Conservation (phyloP, 2,797 vertebrate genomes). For the Paratrypauchen microcephalus region DNA sequence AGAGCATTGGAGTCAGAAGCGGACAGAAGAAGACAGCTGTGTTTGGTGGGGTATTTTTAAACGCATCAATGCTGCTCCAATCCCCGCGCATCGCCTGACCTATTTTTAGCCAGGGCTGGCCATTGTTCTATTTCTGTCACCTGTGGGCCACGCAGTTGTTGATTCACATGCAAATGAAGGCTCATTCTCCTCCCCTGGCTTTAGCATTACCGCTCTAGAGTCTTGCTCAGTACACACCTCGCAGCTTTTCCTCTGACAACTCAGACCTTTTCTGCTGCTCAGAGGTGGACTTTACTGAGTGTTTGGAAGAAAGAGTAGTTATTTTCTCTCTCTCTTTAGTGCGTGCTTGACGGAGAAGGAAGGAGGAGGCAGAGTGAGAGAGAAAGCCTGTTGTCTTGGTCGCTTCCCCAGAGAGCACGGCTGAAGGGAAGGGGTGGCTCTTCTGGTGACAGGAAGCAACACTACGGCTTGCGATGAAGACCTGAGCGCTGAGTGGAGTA, state of each 20-base stretch:
- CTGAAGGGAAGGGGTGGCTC: constrained; percentile 66
- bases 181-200: constrained; percentile 80
- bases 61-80: constrained; percentile 99
- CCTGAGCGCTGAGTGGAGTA: constrained; percentile 90
- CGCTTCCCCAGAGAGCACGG: constrained; percentile 70
- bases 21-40: constrained; percentile 92
- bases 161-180: constrained; percentile 98
- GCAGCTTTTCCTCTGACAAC: constrained; percentile 65
- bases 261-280: constrained; percentile 49
- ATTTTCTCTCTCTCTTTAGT: constrained; percentile 42
- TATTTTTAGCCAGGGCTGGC: constrained; percentile 98
- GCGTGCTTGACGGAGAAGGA: constrained; percentile 16
- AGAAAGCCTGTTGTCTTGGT: constrained; percentile 62
- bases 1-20: constrained; percentile 77
- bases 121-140: constrained; percentile 99
- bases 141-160: constrained; percentile 96
- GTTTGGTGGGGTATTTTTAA: constrained; percentile 99
- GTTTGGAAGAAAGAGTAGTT: constrained; percentile 48
- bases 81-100: constrained; percentile 95
- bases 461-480: constrained; percentile 81
- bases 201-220: constrained; percentile 74
- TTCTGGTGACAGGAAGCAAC: constrained; percentile 75
- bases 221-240: constrained; percentile 61
- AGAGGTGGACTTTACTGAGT: constrained; percentile 38
- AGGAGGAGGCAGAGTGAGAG: constrained; percentile 32